Base-by-base conservation (phyloP, 2,113 vertebrate species). In the Oncorhynchus clarkii region DNA sequence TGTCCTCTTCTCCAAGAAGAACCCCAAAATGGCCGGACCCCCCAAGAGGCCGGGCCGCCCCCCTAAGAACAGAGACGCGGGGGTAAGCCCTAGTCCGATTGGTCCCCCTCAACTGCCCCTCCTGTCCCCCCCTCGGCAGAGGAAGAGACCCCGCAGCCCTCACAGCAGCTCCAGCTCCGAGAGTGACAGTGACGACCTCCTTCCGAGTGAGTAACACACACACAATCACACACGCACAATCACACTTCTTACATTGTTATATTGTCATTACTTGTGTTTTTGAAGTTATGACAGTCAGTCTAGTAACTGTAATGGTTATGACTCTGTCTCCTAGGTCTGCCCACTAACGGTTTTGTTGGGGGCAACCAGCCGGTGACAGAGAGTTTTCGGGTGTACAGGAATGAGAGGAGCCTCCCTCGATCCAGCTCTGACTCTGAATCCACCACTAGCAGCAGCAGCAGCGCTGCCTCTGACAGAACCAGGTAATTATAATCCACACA, bases 1-100 rank as follows among this genome's bases (percentile, higher is more conserved):
- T 11, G 96, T 99, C 82, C 96, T 99, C 77, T 99, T 99, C 92
- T 98, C 97, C 83, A 99, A 98, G 92, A 99, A 99, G 93, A 98
- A 98, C 88, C 96, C 94, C 74, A 98, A 98, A 92, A 95, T 96
- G 11, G 92, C 95, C 9, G 97, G 96, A 70, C 96, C 97, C 49
- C 96, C 97, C 24, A 99, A 99, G 90, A 95, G 97, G 72, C 97
- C 96, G 0, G 98, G 98, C 34, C 95, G 98, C 7, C 97, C 98
- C 14, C 97, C 98, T 0, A 99, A 99, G 93, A 98, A 97, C 88
- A 92, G 97, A 4, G 97, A 99, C 70, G 18, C 75, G 0, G 94
- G 94, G 48, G 93, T 97, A 0, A 94, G 95, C 0, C 96, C 94
- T 88, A 97, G 96, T 86, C 94, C 96, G 0, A 92, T 98, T 3